Conservation (phyloP, 2,888 invertebrate genomes). For the Drosophila conformis region DNA sequence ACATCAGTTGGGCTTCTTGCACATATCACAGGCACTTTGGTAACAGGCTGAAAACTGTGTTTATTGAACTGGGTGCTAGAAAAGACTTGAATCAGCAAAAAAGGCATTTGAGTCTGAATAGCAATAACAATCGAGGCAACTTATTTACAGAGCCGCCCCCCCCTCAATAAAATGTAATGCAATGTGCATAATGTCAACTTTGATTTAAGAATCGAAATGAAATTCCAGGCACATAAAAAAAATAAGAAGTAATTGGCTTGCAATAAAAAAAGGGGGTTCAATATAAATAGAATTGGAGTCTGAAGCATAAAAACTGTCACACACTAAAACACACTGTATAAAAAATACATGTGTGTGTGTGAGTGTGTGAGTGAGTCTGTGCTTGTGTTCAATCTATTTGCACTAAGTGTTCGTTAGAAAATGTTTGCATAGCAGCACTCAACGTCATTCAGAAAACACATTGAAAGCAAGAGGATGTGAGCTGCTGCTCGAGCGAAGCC, state of each 20-base stretch:
- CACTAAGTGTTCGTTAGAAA: conserved; percentile 79
- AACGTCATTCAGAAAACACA: conserved; percentile 75
- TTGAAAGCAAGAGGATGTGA: conserved; percentile 62
- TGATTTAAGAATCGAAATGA: conserved; percentile 67
- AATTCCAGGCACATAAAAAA: conserved; percentile 53
- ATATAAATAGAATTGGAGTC: conserved; percentile 9
- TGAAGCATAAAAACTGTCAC: conserved; percentile 18
- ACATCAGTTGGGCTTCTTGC: background rate
- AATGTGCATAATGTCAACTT: conserved; percentile 60
- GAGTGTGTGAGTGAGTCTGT: conserved; percentile 19
- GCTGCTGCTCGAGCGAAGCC: conserved; percentile 39
- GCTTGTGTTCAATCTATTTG: conserved; percentile 69
- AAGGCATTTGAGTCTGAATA: background rate
- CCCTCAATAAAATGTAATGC: conserved; percentile 45
- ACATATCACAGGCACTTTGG: background rate
- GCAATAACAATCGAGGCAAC: conserved; percentile 40
- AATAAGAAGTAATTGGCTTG: conserved; percentile 73
- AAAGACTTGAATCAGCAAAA: conserved; percentile 6
- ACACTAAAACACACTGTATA: conserved; percentile 20
- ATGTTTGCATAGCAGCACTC: conserved; percentile 79
- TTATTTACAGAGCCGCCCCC: background rate
- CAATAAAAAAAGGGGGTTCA: conserved; percentile 46
- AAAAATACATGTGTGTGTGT: conserved; percentile 25
- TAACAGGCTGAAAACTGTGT: background rate
- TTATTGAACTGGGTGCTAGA: background rate